Conservation (phyloP, 1,140 invertebrate species). For the Leptopilina clavipes region DNA sequence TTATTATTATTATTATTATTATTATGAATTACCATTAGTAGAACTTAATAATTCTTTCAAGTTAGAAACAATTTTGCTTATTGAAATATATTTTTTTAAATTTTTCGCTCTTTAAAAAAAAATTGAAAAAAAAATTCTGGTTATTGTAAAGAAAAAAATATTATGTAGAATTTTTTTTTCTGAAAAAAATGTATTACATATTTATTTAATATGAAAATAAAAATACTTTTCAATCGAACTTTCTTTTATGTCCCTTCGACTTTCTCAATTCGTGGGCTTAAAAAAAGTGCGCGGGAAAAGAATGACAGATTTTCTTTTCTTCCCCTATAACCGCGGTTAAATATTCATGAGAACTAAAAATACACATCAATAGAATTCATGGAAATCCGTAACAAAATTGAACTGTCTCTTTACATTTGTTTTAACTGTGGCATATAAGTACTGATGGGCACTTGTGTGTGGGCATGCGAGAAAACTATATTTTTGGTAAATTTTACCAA, state of each 20-base stretch:
- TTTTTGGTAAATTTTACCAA: not conserved
- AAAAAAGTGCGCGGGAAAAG: constrained; percentile 17
- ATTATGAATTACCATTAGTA: no score
- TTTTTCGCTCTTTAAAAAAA: no score
- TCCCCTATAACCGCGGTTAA: constrained; percentile 1
- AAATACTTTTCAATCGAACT: not conserved
- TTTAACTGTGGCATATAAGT: not conserved
- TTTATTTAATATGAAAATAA: not conserved
- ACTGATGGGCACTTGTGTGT: constrained; percentile 13
- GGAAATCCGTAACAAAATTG: constrained; percentile 24
- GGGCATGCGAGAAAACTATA: constrained; percentile 1
- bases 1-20: no score
- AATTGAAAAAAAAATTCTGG: no score
- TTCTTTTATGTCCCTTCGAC: not conserved
- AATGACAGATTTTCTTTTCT: constrained; percentile 19
- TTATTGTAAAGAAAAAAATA: not conserved
- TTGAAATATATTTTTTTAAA: no score
- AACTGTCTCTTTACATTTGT: constrained; percentile 30
- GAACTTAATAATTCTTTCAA: no score
- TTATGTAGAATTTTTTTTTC: no score
- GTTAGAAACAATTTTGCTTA: no score
- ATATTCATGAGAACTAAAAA: constrained; percentile 30
- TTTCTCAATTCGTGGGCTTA: constrained; percentile 23
- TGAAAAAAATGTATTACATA: not conserved
- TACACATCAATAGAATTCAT: constrained; percentile 27